phyloP scores from a whole-genome alignment of 2,888 invertebrate genomes.

The Pammene fasciana region DNA sequence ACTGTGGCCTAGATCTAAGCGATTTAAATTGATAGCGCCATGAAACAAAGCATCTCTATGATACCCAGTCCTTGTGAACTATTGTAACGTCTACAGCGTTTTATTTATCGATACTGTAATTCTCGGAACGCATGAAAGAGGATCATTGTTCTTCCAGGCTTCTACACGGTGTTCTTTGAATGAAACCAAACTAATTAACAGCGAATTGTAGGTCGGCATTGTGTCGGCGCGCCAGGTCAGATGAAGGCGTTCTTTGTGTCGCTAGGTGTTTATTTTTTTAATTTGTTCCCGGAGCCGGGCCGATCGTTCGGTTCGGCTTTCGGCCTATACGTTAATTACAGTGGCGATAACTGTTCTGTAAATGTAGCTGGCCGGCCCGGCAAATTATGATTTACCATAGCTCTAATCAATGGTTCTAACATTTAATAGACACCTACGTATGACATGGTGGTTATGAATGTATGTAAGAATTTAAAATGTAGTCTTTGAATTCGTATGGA shows the following conservation, averaged over 20 bases:
- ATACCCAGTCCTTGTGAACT: conserved; percentile 28
- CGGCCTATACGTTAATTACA: conserved; percentile 55
- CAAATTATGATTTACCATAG: conserved; percentile 41
- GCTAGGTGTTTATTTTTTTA: conserved; percentile 71
- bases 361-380: conserved; percentile 50
- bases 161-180: conserved; percentile 67
- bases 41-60: conserved; percentile 35
- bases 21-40: conserved; percentile 43
- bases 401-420: conserved; percentile 52
- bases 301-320: conserved; percentile 52
- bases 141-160: conserved; percentile 58
- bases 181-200: conserved; percentile 71
- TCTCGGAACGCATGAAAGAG: conserved; percentile 38
- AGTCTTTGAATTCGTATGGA: conserved; percentile 21
- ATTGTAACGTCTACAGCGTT: conserved; percentile 24
- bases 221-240: conserved; percentile 64
- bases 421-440: conserved; percentile 40
- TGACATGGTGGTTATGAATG: conserved; percentile 32
- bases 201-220: conserved; percentile 72
- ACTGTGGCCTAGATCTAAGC: conserved; percentile 69
- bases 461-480: conserved; percentile 13
- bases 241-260: conserved; percentile 75
- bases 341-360: conserved; percentile 64
- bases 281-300: conserved; percentile 61
- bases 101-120: conserved; percentile 35